These are phyloP conservation scores for Proisotoma minuta DNA, from an alignment of 2,888 invertebrate genomes.

Conservation along the genomic window DNA sequence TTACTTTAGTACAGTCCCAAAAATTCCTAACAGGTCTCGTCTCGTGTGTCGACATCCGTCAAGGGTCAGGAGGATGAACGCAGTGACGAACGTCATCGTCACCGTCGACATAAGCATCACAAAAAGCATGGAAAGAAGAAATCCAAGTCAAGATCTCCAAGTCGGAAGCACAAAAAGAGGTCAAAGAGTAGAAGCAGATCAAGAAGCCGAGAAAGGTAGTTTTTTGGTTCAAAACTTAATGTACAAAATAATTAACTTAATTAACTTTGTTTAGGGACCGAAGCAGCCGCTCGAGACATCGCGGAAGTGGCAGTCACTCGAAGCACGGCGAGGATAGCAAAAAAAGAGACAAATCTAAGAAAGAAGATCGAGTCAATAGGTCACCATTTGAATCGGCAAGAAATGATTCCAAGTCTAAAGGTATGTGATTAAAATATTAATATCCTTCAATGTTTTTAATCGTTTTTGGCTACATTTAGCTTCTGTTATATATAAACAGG, in stretches of 20 bases:
- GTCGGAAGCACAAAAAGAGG: not conserved
- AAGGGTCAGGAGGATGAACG: not conserved
- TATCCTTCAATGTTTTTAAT: too few species aligned
- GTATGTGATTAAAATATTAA: too few species aligned
- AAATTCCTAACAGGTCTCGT: conserved; percentile 45
- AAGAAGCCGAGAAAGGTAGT: conserved; percentile 49
- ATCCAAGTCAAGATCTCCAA: not conserved
- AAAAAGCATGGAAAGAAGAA: not conserved
- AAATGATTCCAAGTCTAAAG: too few species aligned
- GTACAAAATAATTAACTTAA: too few species aligned
- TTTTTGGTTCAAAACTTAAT: too few species aligned
- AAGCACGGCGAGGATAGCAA: conserved; percentile 39
- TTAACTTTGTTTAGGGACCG: too few species aligned
- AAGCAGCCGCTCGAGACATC: too few species aligned
- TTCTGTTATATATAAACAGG: conserved; percentile 14
- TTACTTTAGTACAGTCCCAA: conserved; percentile 42
- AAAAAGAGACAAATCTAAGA: too few species aligned
- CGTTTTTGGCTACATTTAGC: conserved; percentile 1
- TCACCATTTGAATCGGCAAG: too few species aligned
- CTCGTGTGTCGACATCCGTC: too few species aligned
- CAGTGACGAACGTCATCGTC: conserved; percentile 8
- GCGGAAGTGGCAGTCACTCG: conserved; percentile 46
- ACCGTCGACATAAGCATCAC: conserved; percentile 6
- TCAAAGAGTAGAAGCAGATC: conserved; percentile 49
- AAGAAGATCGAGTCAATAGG: too few species aligned